A percentile compares a stretch with the other conserved stretches of the same genome.
These are phyloP conservation scores for Sebastes minor DNA, from an alignment of 2,797 vertebrate species.

Conservation along the genomic window DNA sequence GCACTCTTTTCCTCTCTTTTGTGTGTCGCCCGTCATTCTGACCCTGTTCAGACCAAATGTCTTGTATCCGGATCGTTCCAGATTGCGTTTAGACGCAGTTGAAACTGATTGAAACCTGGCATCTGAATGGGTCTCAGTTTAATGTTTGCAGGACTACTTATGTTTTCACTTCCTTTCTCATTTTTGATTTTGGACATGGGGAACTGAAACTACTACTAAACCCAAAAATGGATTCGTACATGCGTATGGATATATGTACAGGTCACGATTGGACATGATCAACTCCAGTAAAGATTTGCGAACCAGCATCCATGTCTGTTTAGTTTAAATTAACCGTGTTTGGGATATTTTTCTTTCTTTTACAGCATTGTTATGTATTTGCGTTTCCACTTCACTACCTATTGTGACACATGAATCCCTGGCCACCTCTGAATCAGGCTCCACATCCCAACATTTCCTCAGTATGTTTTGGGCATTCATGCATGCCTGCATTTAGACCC, in stretches of 20 bases:
- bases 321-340: background rate
- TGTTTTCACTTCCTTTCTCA: background rate
- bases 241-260: background rate
- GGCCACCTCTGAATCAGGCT: background rate
- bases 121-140: background rate
- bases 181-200: background rate
- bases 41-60: constrained; percentile 1
- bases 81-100: background rate
- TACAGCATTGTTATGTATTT: background rate
- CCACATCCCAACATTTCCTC: background rate
- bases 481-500: background rate
- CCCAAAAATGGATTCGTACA: background rate
- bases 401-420: background rate
- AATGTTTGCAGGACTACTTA: background rate
- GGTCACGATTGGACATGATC: background rate
- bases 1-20: constrained; percentile 14
- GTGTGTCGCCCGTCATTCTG: constrained; percentile 2
- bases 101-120: background rate
- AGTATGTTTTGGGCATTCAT: background rate
- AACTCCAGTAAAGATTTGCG: too few relatives aligned
- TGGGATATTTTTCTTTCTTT: background rate
- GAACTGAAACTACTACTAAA: background rate
- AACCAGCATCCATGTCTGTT: background rate
- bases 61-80: background rate
- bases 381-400: background rate